These are phyloP conservation scores for Hololepta plana DNA, from an alignment of 2,888 invertebrate species.

Conservation along the genomic window DNA sequence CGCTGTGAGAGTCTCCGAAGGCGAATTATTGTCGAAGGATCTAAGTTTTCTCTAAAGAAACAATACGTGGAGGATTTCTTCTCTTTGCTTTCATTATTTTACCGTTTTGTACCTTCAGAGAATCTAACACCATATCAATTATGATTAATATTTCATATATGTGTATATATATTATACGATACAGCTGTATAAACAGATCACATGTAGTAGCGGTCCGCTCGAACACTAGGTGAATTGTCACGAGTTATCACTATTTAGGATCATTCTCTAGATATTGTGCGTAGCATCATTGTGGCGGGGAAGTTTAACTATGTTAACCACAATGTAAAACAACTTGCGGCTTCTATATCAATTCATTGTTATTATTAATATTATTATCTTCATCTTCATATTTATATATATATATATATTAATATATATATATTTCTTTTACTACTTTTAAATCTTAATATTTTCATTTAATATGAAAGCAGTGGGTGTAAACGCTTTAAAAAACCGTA, in stretches of 20 bases:
- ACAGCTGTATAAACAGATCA: constrained; percentile 23
- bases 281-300: constrained; percentile 23
- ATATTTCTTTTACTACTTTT: neutral
- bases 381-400: too few species aligned
- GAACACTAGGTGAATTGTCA: constrained; percentile 29
- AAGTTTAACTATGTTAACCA: too few species aligned
- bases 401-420: too few species aligned
- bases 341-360: too few species aligned
- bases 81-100: neutral
- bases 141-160: constrained; percentile 7
- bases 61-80: constrained; percentile 16
- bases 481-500: constrained; percentile 16
- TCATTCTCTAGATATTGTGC: constrained; percentile 24
- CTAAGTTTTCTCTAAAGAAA: constrained; percentile 10
- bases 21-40: constrained; percentile 2
- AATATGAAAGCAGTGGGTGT: constrained; percentile 3
- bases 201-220: constrained; percentile 26
- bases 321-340: too few species aligned
- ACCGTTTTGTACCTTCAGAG: constrained; percentile 4
- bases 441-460: constrained; percentile 5
- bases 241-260: constrained; percentile 25
- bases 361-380: too few species aligned
- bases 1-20: constrained; percentile 5
- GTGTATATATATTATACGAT: constrained; percentile 13
- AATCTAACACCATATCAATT: constrained; percentile 1